Conservation (phyloP, 2,113 vertebrate species). For the Serinus canaria region DNA sequence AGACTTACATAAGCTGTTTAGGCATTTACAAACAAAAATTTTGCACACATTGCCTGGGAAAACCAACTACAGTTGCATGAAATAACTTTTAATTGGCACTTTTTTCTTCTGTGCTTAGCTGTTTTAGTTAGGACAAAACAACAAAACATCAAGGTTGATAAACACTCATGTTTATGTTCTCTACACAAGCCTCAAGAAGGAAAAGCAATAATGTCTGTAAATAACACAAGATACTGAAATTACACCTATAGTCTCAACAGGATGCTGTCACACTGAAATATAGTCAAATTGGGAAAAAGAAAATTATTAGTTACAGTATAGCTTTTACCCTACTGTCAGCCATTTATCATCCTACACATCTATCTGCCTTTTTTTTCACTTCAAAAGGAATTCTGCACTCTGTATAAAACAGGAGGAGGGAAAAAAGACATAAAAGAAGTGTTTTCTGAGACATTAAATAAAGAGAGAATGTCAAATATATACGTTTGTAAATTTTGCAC, state of each 20-base stretch:
- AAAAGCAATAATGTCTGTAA: not conserved
- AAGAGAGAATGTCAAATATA: not conserved
- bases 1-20: not conserved
- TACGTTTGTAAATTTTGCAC: not conserved
- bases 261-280: not conserved
- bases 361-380: not conserved
- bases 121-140: not conserved
- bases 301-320: not conserved
- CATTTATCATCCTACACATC: not conserved
- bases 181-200: not conserved
- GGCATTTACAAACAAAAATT: not conserved
- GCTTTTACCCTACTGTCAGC: not conserved
- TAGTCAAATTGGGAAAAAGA: not conserved
- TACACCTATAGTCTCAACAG: not conserved
- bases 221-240: not conserved
- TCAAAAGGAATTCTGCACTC: not conserved
- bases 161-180: not conserved
- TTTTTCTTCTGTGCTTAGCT: not conserved
- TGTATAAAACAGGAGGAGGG: not conserved
- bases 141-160: not conserved
- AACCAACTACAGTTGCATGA: not conserved
- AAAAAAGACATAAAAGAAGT: not conserved
- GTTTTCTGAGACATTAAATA: not conserved
- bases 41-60: not conserved
- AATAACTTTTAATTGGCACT: not conserved